Conservation (phyloP, 2,888 invertebrate species). For the Nomada goodeniana region DNA sequence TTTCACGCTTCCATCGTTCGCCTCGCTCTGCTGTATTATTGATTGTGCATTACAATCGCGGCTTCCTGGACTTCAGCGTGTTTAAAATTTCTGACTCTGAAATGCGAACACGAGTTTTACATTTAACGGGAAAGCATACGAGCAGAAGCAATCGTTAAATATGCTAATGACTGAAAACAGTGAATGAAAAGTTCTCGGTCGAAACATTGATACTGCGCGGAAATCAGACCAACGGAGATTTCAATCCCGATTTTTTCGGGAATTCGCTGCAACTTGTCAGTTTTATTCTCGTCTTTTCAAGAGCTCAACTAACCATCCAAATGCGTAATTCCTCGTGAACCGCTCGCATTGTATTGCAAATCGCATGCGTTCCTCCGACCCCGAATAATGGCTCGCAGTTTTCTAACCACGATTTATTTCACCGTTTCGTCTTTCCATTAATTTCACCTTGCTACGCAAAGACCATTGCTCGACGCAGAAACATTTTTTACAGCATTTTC, state of each 20-base stretch:
- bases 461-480: no score
- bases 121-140: background rate
- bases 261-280: background rate
- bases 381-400: background rate
- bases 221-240: background rate
- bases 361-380: background rate
- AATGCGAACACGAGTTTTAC: background rate
- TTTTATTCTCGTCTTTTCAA: background rate
- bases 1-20: no score
- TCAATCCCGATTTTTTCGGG: background rate
- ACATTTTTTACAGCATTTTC: no score
- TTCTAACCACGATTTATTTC: conserved; percentile 1
- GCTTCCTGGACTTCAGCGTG: no score
- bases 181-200: background rate
- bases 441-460: background rate
- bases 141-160: background rate
- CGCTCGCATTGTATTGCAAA: background rate
- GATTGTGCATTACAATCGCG: no score
- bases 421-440: background rate
- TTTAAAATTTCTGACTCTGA: background rate
- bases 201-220: background rate
- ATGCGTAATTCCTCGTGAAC: background rate
- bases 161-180: background rate
- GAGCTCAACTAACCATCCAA: background rate
- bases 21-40: no score